Evolutionary conservation across 2,888 invertebrate genomes (phyloP).

Genomic region (Synanthedon myopaeformis): DNA sequence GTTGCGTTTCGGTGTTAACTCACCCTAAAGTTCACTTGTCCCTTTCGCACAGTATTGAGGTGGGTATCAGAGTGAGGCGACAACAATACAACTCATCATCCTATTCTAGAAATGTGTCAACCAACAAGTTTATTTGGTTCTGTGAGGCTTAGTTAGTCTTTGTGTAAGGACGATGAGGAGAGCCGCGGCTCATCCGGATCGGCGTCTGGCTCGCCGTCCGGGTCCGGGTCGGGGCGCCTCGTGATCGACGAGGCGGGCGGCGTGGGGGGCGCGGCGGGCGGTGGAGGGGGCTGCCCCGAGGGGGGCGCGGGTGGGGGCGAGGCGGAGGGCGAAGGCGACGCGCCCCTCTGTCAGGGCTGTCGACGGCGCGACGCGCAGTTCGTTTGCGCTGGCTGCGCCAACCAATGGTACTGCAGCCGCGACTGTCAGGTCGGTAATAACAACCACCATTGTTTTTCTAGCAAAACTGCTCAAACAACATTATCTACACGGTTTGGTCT

Average conservation of each 20-base stretch:
- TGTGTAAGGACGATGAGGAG: conserved; percentile 72
- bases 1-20: no score
- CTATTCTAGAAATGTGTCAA: no score
- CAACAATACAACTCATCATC: no score
- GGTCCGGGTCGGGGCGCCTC: conserved; percentile 29
- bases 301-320: conserved; percentile 43
- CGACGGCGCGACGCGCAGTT: conserved; percentile 84
- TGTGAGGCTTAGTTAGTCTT: neutral
- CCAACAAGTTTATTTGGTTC: neutral
- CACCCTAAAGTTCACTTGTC: no score
- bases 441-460: no score
- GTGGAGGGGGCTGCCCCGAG: conserved; percentile 17
- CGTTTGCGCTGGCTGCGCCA: conserved; percentile 90
- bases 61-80: no score
- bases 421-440: conserved; percentile 82
- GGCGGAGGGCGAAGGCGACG: conserved; percentile 51
- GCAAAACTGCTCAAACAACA: no score
- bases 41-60: no score
- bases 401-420: conserved; percentile 95
- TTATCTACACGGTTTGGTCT: no score
- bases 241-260: conserved; percentile 49
- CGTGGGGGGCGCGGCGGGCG: conserved; percentile 29
- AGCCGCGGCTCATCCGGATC: conserved; percentile 66
- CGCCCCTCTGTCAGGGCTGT: conserved; percentile 89
- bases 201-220: conserved; percentile 31